Evolutionary conservation across 1,140 invertebrate genomes (phyloP), one percentile per base, ranked within the genome.

Genomic region (Neodiprion pinetum): DNA sequence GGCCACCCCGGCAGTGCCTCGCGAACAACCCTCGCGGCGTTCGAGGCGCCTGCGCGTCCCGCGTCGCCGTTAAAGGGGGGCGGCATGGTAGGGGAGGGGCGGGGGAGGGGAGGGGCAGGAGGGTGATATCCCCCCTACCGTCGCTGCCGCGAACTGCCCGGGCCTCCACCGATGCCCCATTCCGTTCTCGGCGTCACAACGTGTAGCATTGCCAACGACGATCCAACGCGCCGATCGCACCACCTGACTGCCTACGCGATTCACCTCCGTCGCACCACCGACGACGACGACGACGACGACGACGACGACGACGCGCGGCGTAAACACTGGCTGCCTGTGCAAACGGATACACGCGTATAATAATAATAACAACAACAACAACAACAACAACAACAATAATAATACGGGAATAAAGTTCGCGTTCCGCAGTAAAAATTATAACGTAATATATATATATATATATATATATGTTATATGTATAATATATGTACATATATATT

Each of bases 111-210:
- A 40, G 67, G 67, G 17, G 9, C 10, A 17, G 67, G 21, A 40
- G 67, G 28, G n/a, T 11, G 10, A 17, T 40, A 10, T 68, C 17
- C 67, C 28, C 17, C 67, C 17, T 17, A 9, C 67, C 67, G n/a
- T 40, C 67, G 67, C 67, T 40, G 17, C 67, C 85, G 83, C 85
- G 83, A 86, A 87, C 87, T 88, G 87, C 87, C 87, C 87, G 87
- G 87, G 87, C 84, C 84, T 84, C 82, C 83, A 86, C 87, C 84
- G 81, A 84, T 82, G 85, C 84, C 84, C 87, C 87, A 88, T 88
- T 88, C 86, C 86, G 87, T 88, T 88, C 86, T 88, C 83, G 86
- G 85, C 86, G 78, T 82, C 85, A 88, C 83, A 88, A 81, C 85
- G 86, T 84, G 84, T 79, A 88, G 80, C 87, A 87, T 84, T 83